Base-by-base conservation (phyloP, 2,113 vertebrate genomes). In the Plectropomus leopardus region DNA sequence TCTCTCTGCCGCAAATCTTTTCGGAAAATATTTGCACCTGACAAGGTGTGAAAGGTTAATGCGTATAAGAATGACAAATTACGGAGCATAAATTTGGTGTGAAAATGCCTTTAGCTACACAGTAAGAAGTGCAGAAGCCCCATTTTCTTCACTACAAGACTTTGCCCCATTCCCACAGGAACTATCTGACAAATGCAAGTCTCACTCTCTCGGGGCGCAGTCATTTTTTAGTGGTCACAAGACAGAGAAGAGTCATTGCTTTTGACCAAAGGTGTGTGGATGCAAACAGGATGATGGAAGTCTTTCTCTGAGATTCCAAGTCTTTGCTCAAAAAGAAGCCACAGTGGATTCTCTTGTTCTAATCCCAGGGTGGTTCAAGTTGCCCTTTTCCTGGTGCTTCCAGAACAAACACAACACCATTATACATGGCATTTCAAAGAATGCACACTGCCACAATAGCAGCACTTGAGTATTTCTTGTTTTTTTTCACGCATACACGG, bases 401-500 rank as follows among this genome's bases (percentile, higher is more conserved):
- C 36, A 40, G 21, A 7, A 55, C 40, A 72, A 76, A 61, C 60
- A 69, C 42, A 84, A 50, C 30, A 44, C 15, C 63, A 50, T 68
- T 30, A 40, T 55, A 70, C 51, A 23, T 72, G 44, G 69, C 34
- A 75, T 69, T 84, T 79, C 36, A 42, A 19, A 54, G 36, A 55
- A 68, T 60, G 26, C 51, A 16, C 4, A 7, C 32, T 24, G 72
- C 74, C 72, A 84, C 51, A 76, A 63, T 30, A 45, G 54, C 58
- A 60, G 45, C 42, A n/a, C 45, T 83, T 80, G 36, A 64, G 69
- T 13, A 64, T 72, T 74, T 64, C 69, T 61, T 70, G 75, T 86
- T 91, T 85, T 79, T 70, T 83, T 86, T 79, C 64, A 74, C 68
- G 65, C 54, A 61, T 9, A 63, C 65, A 81, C 68, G 76, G 36